Evolutionary conservation across 2,888 invertebrate species (phyloP).

Genomic region (Agrochola lychnidis): DNA sequence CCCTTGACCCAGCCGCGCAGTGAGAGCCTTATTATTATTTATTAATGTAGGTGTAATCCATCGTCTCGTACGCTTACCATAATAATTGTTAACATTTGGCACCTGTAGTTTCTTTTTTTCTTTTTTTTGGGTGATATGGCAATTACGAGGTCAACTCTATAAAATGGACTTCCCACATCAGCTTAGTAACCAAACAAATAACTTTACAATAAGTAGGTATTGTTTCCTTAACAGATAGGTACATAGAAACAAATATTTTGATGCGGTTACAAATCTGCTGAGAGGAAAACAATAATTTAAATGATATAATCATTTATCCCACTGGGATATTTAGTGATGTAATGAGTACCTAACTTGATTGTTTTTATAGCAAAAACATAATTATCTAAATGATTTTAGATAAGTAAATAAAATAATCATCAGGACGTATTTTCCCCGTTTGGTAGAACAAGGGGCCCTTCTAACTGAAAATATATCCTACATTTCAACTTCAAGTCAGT

Average conservation of each 20-base stretch:
- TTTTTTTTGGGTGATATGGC: too few relatives aligned
- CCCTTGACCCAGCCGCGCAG: too few relatives aligned
- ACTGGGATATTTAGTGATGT: slow-evolving; percentile 50
- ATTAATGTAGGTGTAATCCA: too few relatives aligned
- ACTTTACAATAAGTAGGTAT: neutral
- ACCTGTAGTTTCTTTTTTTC: too few relatives aligned
- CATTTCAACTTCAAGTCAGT: neutral
- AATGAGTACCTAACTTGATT: slow-evolving; percentile 6
- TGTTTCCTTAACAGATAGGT: slow-evolving; percentile 18
- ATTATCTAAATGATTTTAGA: neutral
- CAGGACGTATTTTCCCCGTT: neutral
- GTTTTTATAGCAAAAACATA: slow-evolving; percentile 1
- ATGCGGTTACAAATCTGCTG: slow-evolving; percentile 4
- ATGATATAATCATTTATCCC: slow-evolving; percentile 22
- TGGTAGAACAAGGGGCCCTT: neutral
- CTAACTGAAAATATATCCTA: neutral
- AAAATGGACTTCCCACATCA: slow-evolving; percentile 8
- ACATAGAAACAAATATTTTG: slow-evolving; percentile 10
- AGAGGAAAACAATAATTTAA: slow-evolving; percentile 23
- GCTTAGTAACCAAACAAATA: slow-evolving; percentile 11
- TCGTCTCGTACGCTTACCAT: too few relatives aligned
- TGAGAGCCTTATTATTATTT: too few relatives aligned
- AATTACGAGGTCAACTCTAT: neutral
- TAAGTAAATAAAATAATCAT: neutral
- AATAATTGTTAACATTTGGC: too few relatives aligned